A percentile compares a stretch with the other conserved stretches of the same genome.
Evolutionary conservation across 2,888 invertebrate species (phyloP).

Genomic region (Sepioteuthis lessoniana): DNA sequence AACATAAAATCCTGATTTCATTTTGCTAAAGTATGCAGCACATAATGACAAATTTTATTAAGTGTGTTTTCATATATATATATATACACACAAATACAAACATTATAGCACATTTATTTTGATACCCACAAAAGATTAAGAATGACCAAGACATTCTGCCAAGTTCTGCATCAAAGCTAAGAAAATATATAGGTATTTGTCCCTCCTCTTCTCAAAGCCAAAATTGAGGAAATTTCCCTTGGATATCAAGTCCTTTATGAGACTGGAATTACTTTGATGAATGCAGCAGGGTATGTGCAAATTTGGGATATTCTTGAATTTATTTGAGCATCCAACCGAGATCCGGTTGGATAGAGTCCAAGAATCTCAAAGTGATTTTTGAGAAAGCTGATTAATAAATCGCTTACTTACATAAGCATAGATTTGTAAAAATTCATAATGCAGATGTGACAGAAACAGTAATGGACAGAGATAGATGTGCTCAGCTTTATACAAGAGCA

Average conservation of each 20-base stretch:
- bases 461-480: conserved; percentile 33
- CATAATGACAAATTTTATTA: too few species aligned
- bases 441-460: not conserved
- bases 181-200: not conserved
- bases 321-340: not conserved
- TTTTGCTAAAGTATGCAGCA: too few species aligned
- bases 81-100: too few species aligned
- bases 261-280: not conserved
- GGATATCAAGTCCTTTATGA: not conserved
- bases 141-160: too few species aligned
- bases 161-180: not conserved
- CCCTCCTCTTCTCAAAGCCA: too few species aligned
- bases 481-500: not conserved
- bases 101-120: too few species aligned
- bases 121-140: too few species aligned
- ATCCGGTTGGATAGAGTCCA: not conserved
- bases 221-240: not conserved
- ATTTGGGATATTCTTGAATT: not conserved
- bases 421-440: conserved; percentile 33
- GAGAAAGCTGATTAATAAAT: conserved; percentile 8
- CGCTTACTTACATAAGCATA: not conserved
- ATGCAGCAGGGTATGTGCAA: not conserved
- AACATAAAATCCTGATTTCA: too few species aligned
- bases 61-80: too few species aligned
- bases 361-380: not conserved